Evolutionary conservation across 1,140 invertebrate species (phyloP).

Genomic region (Brachionus rubens): DNA sequence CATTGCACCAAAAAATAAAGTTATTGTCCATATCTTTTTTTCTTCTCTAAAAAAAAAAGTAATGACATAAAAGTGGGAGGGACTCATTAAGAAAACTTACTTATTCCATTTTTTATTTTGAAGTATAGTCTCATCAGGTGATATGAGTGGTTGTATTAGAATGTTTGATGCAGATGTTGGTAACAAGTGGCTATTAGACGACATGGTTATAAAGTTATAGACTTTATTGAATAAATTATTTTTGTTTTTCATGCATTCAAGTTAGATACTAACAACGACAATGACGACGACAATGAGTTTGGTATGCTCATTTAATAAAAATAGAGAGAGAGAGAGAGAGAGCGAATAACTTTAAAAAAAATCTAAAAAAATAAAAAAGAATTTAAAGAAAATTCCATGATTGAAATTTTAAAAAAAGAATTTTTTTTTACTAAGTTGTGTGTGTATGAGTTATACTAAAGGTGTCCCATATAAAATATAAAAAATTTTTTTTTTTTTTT

Average conservation of each 20-base stretch:
- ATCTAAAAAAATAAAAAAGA: too few species aligned
- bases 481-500: too few species aligned
- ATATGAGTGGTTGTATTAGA: slow-evolving; percentile 18
- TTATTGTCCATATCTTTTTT: slow-evolving; percentile 51
- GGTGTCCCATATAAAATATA: background rate
- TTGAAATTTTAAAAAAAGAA: background rate
- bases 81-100: too few species aligned
- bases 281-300: too few species aligned
- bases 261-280: too few species aligned
- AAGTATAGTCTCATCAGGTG: slow-evolving; percentile 6
- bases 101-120: slow-evolving; percentile 38
- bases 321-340: too few species aligned
- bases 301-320: too few species aligned
- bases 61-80: slow-evolving; percentile 1
- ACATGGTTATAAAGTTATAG: background rate
- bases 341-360: too few species aligned
- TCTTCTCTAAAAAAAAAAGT: slow-evolving; percentile 48
- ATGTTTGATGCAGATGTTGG: slow-evolving; percentile 20
- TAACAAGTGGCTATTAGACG: background rate
- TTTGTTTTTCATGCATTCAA: too few species aligned
- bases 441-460: slow-evolving; percentile 17
- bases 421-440: background rate
- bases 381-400: background rate
- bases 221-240: too few species aligned
- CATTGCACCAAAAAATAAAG: slow-evolving; percentile 67